Conservation (phyloP, 2,113 vertebrate genomes). For the Lontra canadensis region DNA sequence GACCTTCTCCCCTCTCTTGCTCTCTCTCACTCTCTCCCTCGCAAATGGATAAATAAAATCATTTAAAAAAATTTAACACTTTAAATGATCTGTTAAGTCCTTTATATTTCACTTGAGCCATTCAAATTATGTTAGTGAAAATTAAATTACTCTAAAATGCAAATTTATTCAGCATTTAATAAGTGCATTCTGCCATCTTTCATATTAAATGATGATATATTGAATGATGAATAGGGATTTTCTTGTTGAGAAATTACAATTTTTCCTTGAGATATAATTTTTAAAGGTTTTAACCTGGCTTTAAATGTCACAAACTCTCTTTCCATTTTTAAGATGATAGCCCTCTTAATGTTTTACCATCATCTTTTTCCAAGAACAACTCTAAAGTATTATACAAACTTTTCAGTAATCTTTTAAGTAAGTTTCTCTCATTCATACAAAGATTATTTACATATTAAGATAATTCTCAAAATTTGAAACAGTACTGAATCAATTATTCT, state of each 20-base stretch:
- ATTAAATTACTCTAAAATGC: slow-evolving; percentile 64
- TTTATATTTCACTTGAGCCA: slow-evolving; percentile 57
- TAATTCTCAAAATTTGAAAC: slow-evolving; percentile 10
- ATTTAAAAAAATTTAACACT: no score
- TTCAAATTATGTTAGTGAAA: slow-evolving; percentile 51
- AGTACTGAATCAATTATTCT: background rate
- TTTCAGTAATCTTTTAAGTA: background rate
- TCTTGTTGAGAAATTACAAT: background rate
- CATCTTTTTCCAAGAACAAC: background rate
- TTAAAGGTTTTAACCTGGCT: background rate
- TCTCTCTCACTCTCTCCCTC: no score
- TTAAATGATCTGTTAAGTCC: slow-evolving; percentile 45
- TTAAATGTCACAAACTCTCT: background rate
- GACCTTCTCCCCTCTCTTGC: no score
- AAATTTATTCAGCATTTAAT: slow-evolving; percentile 72
- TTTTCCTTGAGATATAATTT: background rate
- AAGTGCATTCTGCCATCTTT: slow-evolving; percentile 56
- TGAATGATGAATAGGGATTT: slow-evolving; percentile 46
- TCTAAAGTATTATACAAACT: background rate
- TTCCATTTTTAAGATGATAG: background rate
- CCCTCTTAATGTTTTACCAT: slow-evolving; percentile 19
- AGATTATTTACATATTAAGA: background rate
- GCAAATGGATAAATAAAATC: no score
- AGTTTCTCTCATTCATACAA: background rate
- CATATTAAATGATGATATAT: slow-evolving; percentile 53